A percentile compares a stretch with the other conserved stretches of the same genome.
Conservation (phyloP, 1,140 invertebrate species). For the Rhysida immarginata region DNA sequence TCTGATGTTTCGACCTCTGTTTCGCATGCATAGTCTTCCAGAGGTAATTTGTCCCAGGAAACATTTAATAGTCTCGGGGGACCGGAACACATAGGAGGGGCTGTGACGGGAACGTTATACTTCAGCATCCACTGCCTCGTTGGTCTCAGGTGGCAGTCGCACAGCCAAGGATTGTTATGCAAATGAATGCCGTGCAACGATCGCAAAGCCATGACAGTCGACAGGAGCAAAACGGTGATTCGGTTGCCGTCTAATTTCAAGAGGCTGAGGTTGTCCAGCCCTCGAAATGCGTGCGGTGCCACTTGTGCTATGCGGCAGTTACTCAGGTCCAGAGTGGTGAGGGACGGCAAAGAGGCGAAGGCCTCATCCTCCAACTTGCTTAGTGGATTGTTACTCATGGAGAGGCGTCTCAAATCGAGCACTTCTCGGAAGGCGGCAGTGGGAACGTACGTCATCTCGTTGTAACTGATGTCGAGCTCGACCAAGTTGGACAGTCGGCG, state of each 20-base stretch:
- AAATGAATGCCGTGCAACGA: constrained; percentile 56
- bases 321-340: constrained; percentile 54
- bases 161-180: constrained; percentile 63
- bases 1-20: constrained; percentile 31
- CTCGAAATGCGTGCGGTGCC: constrained; percentile 50
- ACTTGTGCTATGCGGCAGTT: constrained; percentile 54
- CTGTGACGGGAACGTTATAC: constrained; percentile 52
- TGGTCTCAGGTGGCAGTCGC: constrained; percentile 54
- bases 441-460: constrained; percentile 46
- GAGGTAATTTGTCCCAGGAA: constrained; percentile 53
- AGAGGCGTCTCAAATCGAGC: constrained; percentile 51
- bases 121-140: constrained; percentile 57
- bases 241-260: constrained; percentile 51
- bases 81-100: constrained; percentile 46
- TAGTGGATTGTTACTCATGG: constrained; percentile 54
- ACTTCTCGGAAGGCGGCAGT: constrained; percentile 50
- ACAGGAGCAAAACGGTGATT: constrained; percentile 44
- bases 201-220: constrained; percentile 44
- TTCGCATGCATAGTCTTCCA: constrained; percentile 63
- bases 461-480: constrained; percentile 66
- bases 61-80: constrained; percentile 43
- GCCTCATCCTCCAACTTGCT: constrained; percentile 41
- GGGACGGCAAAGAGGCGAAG: constrained; percentile 52
- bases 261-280: constrained; percentile 47
- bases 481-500: constrained; percentile 68